These are phyloP conservation scores for Coccyzus lansbergi DNA, from an alignment of 2,797 vertebrate species.

Conservation along the genomic window DNA sequence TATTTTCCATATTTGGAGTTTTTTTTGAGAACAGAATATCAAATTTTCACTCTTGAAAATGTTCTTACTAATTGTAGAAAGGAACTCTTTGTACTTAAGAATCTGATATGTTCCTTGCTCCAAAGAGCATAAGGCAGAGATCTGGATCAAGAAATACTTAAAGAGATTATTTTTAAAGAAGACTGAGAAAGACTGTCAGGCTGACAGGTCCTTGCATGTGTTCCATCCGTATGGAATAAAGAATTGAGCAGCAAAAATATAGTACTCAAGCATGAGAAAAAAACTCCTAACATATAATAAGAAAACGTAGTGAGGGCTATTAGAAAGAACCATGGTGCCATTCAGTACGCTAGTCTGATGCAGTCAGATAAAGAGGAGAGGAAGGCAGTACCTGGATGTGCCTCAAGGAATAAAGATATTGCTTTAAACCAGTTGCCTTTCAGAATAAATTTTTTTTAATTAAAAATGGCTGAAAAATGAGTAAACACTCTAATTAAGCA, in stretches of 20 bases:
- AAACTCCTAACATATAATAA: neutral
- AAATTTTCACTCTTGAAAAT: neutral
- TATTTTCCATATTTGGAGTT: neutral
- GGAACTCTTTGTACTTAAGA: conserved; percentile 43
- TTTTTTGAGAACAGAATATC: neutral
- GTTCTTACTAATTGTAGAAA: conserved; percentile 43
- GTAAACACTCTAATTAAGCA: neutral
- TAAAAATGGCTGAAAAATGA: neutral
- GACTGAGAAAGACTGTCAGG: conserved; percentile 55
- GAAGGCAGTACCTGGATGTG: neutral
- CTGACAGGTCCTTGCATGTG: conserved; percentile 30
- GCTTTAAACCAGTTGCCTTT: neutral
- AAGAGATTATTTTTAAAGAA: conserved; percentile 58
- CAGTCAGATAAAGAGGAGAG: neutral
- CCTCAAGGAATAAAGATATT: neutral
- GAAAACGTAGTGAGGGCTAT: neutral
- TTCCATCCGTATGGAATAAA: neutral
- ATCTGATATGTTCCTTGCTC: neutral
- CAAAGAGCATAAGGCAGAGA: conserved; percentile 52
- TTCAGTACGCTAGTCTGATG: neutral
- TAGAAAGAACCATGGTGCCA: neutral
- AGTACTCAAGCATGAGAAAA: neutral
- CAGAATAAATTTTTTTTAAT: neutral
- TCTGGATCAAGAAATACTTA: conserved; percentile 52
- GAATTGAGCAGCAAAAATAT: conserved; percentile 16